Percentiles rank a stretch among this genome's conserved stretches.
Conservation (phyloP, 2,888 invertebrate species). For the Pediacus dermestoides region DNA sequence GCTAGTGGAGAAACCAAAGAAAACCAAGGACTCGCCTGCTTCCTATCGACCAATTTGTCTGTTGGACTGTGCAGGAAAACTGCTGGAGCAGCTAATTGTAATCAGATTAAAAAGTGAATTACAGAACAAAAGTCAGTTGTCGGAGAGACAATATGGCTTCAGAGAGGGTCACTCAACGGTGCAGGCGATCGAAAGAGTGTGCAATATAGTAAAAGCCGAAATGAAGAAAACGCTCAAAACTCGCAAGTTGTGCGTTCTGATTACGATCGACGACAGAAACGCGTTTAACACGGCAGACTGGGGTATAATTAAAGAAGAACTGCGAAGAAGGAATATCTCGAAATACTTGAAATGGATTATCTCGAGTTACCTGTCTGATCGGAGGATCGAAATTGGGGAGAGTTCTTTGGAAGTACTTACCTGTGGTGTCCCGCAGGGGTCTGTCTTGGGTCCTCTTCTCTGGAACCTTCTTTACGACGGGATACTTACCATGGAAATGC, state of each 20-base stretch:
- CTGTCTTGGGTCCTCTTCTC: too few relatives aligned
- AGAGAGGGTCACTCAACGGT: neutral
- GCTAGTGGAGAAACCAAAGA: too few relatives aligned
- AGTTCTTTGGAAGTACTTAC: too few relatives aligned
- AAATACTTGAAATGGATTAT: neutral
- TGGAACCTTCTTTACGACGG: too few relatives aligned
- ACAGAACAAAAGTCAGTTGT: neutral
- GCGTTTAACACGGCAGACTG: constrained; percentile 2
- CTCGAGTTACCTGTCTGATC: neutral
- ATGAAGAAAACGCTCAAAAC: too few relatives aligned
- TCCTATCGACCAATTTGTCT: constrained; percentile 5
- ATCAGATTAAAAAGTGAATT: neutral
- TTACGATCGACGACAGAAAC: neutral
- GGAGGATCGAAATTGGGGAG: neutral
- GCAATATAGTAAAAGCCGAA: constrained; percentile 11
- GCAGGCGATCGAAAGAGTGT: constrained; percentile 10
- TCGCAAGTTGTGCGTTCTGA: neutral
- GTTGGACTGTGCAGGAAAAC: constrained; percentile 2
- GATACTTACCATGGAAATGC: too few relatives aligned
- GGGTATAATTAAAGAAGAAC: neutral
- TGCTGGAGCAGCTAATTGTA: constrained; percentile 2
- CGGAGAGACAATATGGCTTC: constrained; percentile 3
- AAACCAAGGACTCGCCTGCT: too few relatives aligned
- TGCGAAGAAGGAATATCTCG: neutral
- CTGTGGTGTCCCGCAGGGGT: too few relatives aligned